These are phyloP conservation scores for Fundulus diaphanus DNA, from an alignment of 2,797 vertebrate genomes.

Conservation along the genomic window DNA sequence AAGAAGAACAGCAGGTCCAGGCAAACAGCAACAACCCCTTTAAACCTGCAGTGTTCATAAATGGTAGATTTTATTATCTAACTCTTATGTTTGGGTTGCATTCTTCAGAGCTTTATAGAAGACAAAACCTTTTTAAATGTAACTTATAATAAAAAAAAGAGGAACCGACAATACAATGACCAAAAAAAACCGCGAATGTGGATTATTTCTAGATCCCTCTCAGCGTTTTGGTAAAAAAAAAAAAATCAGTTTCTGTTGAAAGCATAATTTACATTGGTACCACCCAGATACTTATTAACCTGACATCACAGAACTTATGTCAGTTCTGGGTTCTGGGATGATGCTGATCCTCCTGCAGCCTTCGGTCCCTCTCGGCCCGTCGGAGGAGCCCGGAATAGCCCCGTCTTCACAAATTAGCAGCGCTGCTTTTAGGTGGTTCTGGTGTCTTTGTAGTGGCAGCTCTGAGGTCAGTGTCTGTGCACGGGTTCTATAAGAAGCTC, in stretches of 20 bases:
- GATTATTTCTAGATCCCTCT: background rate
- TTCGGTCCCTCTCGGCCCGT: conserved; percentile 5
- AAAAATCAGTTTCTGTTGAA: no score
- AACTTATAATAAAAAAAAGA: no score
- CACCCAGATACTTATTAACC: no score
- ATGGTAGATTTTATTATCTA: background rate
- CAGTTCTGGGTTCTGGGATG: background rate
- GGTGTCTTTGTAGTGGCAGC: conserved; percentile 36
- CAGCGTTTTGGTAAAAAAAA: background rate
- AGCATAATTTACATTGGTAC: no score
- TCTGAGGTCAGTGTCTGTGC: conserved; percentile 48
- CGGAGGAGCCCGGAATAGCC: conserved; percentile 54
- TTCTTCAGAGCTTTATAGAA: no score
- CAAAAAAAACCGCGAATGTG: no score
- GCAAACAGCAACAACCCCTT: no score
- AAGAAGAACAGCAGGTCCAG: no score
- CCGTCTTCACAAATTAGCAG: conserved; percentile 64
- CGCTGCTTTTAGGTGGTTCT: conserved; percentile 27
- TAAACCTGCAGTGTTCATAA: background rate
- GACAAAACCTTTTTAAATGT: no score
- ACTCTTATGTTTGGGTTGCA: no score
- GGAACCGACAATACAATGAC: no score
- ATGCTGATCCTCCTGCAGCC: background rate
- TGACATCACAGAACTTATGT: no score
- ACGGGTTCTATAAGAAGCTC: conserved; percentile 52